phyloP scores from a whole-genome alignment of 2,888 invertebrate species.

The Drosophila multiciliata region DNA sequence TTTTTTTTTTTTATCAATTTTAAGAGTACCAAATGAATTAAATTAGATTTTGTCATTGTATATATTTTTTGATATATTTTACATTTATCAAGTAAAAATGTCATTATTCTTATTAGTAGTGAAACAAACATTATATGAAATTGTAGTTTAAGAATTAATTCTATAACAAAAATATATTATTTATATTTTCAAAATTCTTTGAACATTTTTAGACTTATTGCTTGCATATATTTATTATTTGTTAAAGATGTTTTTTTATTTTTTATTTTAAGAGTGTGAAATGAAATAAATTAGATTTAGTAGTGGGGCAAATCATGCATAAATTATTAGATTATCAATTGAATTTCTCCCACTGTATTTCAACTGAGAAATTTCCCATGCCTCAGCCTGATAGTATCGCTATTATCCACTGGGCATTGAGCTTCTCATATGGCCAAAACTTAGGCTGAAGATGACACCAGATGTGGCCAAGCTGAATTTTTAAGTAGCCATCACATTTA shows the following conservation, averaged over 20 bases:
- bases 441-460: slow-evolving; percentile 54
- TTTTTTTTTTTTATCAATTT: neutral
- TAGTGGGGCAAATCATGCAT: neutral
- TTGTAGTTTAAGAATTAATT: neutral
- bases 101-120: too few species aligned
- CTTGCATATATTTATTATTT: neutral
- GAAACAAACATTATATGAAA: neutral
- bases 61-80: too few species aligned
- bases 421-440: slow-evolving; percentile 22
- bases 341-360: slow-evolving; percentile 21
- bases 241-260: neutral
- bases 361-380: slow-evolving; percentile 9
- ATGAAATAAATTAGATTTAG: neutral
- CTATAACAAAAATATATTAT: too few species aligned
- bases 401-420: slow-evolving; percentile 14
- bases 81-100: too few species aligned
- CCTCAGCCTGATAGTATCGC: slow-evolving; percentile 5
- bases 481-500: slow-evolving; percentile 51
- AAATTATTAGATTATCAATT: neutral
- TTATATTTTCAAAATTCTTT: too few species aligned
- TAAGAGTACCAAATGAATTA: neutral
- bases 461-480: slow-evolving; percentile 68
- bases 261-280: neutral
- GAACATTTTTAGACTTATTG: too few species aligned
- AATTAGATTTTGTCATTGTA: neutral